These are phyloP conservation scores for Hydrolagus colliei DNA, from an alignment of 2,797 vertebrate genomes.

Conservation along the genomic window DNA sequence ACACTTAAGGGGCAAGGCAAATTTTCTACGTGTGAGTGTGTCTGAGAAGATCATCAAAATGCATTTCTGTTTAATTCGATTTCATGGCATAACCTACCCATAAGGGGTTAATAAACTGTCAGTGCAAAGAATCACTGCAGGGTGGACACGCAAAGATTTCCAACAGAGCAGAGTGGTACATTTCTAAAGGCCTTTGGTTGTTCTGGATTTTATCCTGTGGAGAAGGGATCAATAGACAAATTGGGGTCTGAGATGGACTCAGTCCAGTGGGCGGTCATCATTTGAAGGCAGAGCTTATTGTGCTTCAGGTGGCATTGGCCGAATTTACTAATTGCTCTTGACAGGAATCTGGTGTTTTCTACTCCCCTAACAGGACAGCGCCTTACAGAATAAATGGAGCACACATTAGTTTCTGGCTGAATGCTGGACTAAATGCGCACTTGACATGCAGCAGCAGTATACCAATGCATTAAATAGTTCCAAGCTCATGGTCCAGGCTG, in stretches of 20 bases:
- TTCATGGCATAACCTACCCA: not conserved
- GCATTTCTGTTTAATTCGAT: not conserved
- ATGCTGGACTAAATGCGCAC: not conserved
- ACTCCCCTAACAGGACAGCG: not conserved
- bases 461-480: too few species aligned
- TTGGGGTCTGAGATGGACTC: not conserved
- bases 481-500: not conserved
- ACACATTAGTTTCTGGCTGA: not conserved
- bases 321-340: not conserved
- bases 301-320: not conserved
- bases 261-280: not conserved
- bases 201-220: not conserved
- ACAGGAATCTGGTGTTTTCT: not conserved
- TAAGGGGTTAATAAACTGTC: slow-evolving; percentile 22
- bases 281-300: not conserved
- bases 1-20: not conserved
- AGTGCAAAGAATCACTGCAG: not conserved
- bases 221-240: not conserved
- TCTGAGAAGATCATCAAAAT: not conserved
- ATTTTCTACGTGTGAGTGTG: not conserved
- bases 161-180: not conserved
- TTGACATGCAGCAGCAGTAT: not conserved
- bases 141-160: not conserved
- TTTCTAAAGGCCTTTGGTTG: not conserved
- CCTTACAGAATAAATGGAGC: not conserved